Evolutionary conservation across 2,113 vertebrate genomes (phyloP).

Genomic region (Rutilus rutilus): DNA sequence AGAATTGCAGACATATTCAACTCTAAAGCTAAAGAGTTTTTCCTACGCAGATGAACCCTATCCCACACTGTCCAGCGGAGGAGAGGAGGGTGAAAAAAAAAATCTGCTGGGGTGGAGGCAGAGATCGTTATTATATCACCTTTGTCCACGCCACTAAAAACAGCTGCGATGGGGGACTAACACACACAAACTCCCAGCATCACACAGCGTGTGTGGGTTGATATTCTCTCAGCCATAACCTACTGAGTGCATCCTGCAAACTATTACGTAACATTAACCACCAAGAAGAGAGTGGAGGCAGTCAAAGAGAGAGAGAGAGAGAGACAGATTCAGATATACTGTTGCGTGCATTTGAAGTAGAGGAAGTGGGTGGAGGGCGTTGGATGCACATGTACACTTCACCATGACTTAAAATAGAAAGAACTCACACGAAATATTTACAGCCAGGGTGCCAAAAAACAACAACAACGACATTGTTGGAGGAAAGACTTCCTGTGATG

Average conservation of each 20-base stretch:
- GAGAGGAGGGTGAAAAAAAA: background rate
- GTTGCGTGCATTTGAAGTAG: slow-evolving; percentile 27
- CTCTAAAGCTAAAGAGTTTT: background rate
- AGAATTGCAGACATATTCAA: slow-evolving; percentile 15
- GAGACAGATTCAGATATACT: background rate
- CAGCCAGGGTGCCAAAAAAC: slow-evolving; percentile 29
- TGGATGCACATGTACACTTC: slow-evolving; percentile 41
- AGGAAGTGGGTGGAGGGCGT: slow-evolving; percentile 27
- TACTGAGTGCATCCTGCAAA: slow-evolving; percentile 39
- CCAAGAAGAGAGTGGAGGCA: slow-evolving; percentile 37
- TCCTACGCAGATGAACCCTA: slow-evolving; percentile 31
- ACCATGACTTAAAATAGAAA: slow-evolving; percentile 53
- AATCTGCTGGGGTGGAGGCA: slow-evolving; percentile 21
- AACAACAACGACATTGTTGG: slow-evolving; percentile 19
- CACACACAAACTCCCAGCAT: background rate
- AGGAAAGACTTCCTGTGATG: slow-evolving; percentile 26
- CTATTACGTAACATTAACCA: slow-evolving; percentile 53
- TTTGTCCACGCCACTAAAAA: slow-evolving; percentile 47
- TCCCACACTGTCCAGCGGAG: slow-evolving; percentile 29
- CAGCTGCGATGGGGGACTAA: slow-evolving; percentile 22
- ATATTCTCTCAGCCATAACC: slow-evolving; percentile 49
- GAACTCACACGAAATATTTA: slow-evolving; percentile 41
- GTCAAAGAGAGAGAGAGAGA: background rate
- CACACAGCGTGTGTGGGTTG: slow-evolving; percentile 47
- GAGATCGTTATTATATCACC: slow-evolving; percentile 33